These are phyloP conservation scores for Onychomys torridus DNA, from an alignment of 2,797 vertebrate species.

Conservation along the genomic window DNA sequence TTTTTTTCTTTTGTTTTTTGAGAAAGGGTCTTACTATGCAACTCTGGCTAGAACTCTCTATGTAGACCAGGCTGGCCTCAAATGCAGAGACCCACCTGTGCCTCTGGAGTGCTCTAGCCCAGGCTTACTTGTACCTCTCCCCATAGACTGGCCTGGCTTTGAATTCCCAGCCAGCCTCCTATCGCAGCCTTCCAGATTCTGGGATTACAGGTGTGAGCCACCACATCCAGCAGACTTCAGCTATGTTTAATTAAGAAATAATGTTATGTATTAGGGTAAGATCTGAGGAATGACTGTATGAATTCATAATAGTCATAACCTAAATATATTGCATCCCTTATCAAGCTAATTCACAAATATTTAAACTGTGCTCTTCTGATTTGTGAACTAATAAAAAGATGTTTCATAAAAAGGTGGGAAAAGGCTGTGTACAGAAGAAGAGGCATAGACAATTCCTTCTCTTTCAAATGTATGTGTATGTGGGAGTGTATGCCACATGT, in stretches of 20 bases:
- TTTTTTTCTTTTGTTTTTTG: too few relatives aligned
- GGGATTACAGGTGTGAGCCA: neutral
- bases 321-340: constrained; percentile 81
- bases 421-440: neutral
- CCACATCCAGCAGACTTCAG: neutral
- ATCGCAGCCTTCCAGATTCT: neutral
- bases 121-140: neutral
- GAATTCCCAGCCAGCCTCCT: neutral
- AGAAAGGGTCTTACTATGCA: too few relatives aligned
- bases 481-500: neutral
- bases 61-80: too few relatives aligned
- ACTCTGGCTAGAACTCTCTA: too few relatives aligned
- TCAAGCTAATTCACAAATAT: constrained; percentile 84
- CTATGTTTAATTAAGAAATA: constrained; percentile 69
- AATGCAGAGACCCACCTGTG: too few relatives aligned
- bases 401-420: neutral
- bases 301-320: neutral
- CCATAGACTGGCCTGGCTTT: constrained; percentile 62
- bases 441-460: neutral
- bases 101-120: constrained; percentile 11
- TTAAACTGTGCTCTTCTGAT: neutral
- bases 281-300: constrained; percentile 66
- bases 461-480: neutral
- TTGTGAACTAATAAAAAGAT: neutral
- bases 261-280: constrained; percentile 68